Evolutionary conservation across 2,888 invertebrate genomes (phyloP).

Genomic region (Spicauda simplicius): DNA sequence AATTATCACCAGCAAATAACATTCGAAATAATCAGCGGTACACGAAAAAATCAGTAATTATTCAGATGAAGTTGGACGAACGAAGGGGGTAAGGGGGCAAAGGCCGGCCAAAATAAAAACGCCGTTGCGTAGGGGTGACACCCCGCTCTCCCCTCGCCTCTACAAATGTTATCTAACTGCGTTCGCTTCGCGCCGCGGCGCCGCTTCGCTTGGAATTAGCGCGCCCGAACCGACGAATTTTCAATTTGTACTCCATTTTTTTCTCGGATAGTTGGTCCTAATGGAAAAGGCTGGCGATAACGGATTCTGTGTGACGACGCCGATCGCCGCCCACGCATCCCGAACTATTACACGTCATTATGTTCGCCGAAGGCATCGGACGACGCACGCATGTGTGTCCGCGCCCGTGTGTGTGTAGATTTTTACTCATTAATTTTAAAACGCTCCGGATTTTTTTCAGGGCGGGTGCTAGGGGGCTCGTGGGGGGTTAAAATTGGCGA

Average conservation of each 20-base stretch:
- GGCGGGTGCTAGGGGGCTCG: conserved; percentile 80
- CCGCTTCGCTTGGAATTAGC: conserved; percentile 77
- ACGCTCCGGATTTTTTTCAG: conserved; percentile 86
- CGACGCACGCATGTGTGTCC: conserved; percentile 73
- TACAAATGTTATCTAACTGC: conserved; percentile 85
- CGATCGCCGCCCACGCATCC: conserved; percentile 45
- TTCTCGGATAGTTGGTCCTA: conserved; percentile 74
- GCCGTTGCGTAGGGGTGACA: conserved; percentile 84
- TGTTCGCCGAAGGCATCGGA: conserved; percentile 68
- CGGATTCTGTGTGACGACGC: conserved; percentile 53
- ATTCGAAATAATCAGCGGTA: conserved; percentile 85
- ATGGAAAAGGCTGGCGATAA: conserved; percentile 69
- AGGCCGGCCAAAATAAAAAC: conserved; percentile 85
- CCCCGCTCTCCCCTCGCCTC: conserved; percentile 68
- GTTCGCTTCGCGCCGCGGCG: conserved; percentile 76
- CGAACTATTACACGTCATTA: conserved; percentile 54
- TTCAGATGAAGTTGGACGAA: conserved; percentile 85
- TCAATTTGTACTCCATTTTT: conserved; percentile 80
- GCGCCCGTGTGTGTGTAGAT: conserved; percentile 81
- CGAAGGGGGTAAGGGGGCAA: conserved; percentile 82
- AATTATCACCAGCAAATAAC: conserved; percentile 84
- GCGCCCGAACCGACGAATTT: conserved; percentile 73
- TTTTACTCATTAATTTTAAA: conserved; percentile 86
- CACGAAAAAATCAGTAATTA: conserved; percentile 85
- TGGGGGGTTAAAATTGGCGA: conserved; percentile 81